A percentile compares a stretch with the other conserved stretches of the same genome.
phyloP scores from a whole-genome alignment of 2,113 vertebrate species.

The Notothenia coriiceps region DNA sequence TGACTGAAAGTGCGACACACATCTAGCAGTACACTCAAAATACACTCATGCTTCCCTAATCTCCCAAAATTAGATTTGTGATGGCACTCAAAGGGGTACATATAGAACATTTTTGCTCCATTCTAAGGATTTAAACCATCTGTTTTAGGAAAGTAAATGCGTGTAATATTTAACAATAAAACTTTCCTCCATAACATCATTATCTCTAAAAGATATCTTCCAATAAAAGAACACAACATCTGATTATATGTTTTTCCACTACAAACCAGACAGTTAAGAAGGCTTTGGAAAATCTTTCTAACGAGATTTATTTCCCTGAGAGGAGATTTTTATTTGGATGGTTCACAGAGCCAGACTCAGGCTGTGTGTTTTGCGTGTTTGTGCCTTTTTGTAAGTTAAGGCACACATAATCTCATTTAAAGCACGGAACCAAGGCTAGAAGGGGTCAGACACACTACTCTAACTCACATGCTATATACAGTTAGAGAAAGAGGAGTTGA shows the following conservation, averaged over 20 bases:
- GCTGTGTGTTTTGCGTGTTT: neutral
- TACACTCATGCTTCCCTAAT: neutral
- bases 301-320: constrained; percentile 59
- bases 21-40: neutral
- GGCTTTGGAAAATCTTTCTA: constrained; percentile 70
- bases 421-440: constrained; percentile 35
- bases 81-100: neutral
- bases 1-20: constrained; percentile 14
- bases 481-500: neutral
- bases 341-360: constrained; percentile 40
- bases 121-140: constrained; percentile 2
- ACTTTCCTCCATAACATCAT: constrained; percentile 9
- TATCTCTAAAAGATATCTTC: neutral
- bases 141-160: neutral
- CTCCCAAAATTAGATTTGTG: neutral
- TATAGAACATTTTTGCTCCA: neutral
- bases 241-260: constrained; percentile 12
- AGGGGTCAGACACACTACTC: neutral
- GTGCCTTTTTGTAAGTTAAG: constrained; percentile 14
- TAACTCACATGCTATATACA: neutral
- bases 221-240: constrained; percentile 23
- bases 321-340: constrained; percentile 58
- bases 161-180: neutral
- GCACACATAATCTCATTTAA: constrained; percentile 58
- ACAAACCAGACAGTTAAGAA: constrained; percentile 52